Conservation (phyloP, 2,888 invertebrate genomes). For the Acholoe squamosa region DNA sequence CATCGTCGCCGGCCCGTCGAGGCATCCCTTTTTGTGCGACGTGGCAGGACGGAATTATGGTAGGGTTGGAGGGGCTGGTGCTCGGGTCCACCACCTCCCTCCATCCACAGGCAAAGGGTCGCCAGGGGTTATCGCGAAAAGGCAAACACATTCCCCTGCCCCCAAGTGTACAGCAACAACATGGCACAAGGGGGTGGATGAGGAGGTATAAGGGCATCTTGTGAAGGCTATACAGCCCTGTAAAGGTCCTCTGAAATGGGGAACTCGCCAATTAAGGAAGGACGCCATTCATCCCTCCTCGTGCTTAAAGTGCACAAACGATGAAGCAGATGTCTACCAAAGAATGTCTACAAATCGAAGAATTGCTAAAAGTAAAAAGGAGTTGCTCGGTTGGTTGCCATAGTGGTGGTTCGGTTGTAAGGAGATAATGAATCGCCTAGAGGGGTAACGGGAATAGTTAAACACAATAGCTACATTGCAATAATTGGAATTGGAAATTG, state of each 20-base stretch:
- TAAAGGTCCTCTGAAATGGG: neutral
- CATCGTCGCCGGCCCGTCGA: neutral
- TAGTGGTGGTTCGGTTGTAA: neutral
- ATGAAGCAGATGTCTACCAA: conserved; percentile 29
- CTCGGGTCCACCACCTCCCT: conserved; percentile 18
- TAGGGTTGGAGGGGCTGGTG: neutral
- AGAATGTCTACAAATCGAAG: conserved; percentile 14
- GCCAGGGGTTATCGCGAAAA: conserved; percentile 44
- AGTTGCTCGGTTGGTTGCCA: conserved; percentile 34
- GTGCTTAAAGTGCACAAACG: neutral
- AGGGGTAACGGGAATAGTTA: conserved; percentile 36
- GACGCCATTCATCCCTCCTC: neutral
- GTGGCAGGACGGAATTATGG: conserved; percentile 12
- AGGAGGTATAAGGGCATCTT: neutral
- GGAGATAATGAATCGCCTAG: conserved; percentile 48
- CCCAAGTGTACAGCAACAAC: conserved; percentile 11
- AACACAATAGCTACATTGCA: conserved; percentile 54
- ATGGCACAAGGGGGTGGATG: neutral
- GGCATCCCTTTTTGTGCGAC: neutral
- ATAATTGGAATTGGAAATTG: conserved; percentile 57
- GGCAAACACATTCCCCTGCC: conserved; percentile 50
- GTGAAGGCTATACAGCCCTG: neutral
- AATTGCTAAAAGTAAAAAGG: neutral
- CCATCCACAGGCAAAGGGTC: neutral
- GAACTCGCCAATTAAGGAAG: neutral